phyloP scores from a whole-genome alignment of 2,113 vertebrate species.

The Bubalus kerabau region DNA sequence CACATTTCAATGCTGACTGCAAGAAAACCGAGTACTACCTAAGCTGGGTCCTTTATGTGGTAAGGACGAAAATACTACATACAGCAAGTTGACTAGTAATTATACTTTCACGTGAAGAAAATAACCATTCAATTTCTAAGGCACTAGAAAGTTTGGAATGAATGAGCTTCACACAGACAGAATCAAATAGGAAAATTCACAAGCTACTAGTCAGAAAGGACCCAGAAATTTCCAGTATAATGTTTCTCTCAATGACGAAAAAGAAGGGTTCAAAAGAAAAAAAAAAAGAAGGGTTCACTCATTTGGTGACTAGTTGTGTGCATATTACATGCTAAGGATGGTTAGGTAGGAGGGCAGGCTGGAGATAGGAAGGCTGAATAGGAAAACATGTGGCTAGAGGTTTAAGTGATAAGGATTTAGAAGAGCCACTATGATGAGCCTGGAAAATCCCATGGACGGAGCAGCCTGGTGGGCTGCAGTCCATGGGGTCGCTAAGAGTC shows the following conservation, averaged over 20 bases:
- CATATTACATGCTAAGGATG: neutral
- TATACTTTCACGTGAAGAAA: neutral
- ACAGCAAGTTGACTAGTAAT: neutral
- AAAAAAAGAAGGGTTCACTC: neutral
- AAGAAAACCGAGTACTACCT: neutral
- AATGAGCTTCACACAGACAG: neutral
- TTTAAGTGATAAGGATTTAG: neutral
- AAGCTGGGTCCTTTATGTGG: neutral
- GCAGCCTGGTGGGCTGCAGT: neutral
- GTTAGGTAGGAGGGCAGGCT: neutral
- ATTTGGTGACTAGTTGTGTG: neutral
- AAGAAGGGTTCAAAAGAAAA: neutral
- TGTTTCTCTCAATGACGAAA: neutral
- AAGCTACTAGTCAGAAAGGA: neutral
- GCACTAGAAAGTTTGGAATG: neutral
- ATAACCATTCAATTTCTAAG: neutral
- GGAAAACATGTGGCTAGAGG: neutral
- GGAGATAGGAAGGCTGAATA: rapidly evolving
- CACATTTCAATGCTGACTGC: neutral
- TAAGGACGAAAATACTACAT: neutral
- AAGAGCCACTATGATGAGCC: neutral
- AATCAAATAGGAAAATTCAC: neutral
- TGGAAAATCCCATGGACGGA: neutral
- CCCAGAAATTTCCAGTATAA: neutral
- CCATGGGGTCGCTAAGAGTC: neutral